Evolutionary conservation across 2,797 vertebrate species (phyloP), one percentile per base, ranked within the genome.

Genomic region (Malurus splendens): DNA sequence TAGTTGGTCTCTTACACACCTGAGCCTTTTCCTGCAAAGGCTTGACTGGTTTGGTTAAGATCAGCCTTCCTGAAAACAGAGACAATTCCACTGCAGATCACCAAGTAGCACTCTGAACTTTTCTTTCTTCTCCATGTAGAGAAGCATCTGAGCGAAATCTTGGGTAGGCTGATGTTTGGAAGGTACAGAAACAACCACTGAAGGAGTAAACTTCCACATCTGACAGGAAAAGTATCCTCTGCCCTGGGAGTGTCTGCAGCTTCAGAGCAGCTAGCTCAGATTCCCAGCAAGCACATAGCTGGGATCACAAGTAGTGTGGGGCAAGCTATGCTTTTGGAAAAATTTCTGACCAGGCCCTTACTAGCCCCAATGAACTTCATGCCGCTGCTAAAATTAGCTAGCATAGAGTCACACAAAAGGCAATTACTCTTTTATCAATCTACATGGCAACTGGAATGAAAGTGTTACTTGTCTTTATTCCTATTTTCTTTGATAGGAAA

Each of bases 111-210:
- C 4, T 4, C 22, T 9, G 7, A 42, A 30, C 55, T 73, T 22
- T 33, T 51, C 17, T n/a, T 64, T 71, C 8, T 47, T 5, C 6
- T 45, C 11, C 27, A 27, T 2, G 16, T 7, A 20, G 13, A n/a
- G 15, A 55, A 48, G 20, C 2, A 7, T 44, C 4, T 55, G 59
- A 44, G 28, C 15, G 52, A 72, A 68, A 68, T 65, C 51, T 52
- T 67, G 38, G 10, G 3, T 19, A n/a, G 33, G 6, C 1, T 42
- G 12, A 18, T 47, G 14, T 24, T 38, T 41, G 3, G 75, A 85
- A 36, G 1, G 0, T 16, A 18, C 7, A 66, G 33, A 82, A 66
- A 25, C 15, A 17, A 30, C 1, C 0, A 23, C 1, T 39, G 28
- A 77, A 71, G 3, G 11, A 4, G 11, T 28, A 56, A 76, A 41